These are phyloP conservation scores for Gasterosteus nipponicus DNA, from an alignment of 2,113 vertebrate genomes.

Conservation along the genomic window DNA sequence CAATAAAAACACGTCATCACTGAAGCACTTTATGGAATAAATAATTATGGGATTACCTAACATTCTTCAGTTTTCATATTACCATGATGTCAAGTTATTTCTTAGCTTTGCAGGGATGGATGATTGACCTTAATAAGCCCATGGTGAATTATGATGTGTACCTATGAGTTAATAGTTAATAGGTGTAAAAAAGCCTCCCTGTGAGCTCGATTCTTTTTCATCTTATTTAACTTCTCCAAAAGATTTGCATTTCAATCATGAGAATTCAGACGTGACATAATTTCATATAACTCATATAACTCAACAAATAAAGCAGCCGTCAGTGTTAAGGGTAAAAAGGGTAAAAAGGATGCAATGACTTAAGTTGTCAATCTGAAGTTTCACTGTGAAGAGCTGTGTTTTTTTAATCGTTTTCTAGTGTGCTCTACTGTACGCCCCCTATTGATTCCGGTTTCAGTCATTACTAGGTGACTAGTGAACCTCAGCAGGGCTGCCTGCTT, in stretches of 20 bases:
- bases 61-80: background rate
- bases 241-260: slow-evolving; percentile 44
- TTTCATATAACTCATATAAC: slow-evolving; percentile 43
- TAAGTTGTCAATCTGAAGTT: slow-evolving; percentile 8
- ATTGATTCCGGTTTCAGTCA: slow-evolving; percentile 20
- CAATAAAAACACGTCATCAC: background rate
- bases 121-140: background rate
- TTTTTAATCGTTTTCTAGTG: background rate
- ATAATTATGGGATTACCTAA: background rate
- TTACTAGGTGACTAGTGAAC: slow-evolving; percentile 40
- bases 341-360: background rate
- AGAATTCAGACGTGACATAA: slow-evolving; percentile 44
- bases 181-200: background rate
- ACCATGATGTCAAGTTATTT: background rate
- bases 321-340: background rate
- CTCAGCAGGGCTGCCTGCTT: slow-evolving; percentile 37
- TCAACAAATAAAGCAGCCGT: slow-evolving; percentile 12
- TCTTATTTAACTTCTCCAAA: slow-evolving; percentile 16
- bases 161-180: background rate
- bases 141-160: background rate
- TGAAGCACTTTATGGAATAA: background rate
- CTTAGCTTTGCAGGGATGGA: background rate
- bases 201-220: slow-evolving; percentile 15
- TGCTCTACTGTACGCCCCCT: background rate
- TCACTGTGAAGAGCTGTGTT: background rate